phyloP scores from a whole-genome alignment of 2,888 invertebrate genomes.

The Cancer borealis region DNA sequence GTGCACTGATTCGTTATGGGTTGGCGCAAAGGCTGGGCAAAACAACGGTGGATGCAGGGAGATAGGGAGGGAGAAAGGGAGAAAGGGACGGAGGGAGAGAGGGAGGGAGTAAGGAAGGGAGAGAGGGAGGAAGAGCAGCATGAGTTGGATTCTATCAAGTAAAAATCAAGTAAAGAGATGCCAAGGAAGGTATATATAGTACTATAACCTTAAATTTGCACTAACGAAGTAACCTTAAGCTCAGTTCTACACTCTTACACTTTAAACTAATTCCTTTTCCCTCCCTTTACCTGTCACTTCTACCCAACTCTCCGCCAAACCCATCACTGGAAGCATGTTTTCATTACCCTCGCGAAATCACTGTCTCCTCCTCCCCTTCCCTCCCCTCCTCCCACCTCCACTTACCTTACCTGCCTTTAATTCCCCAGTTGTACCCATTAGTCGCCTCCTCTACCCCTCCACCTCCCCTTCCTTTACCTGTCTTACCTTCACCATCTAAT shows the following conservation, averaged over 20 bases:
- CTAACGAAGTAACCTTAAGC: neutral
- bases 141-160: no score
- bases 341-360: neutral
- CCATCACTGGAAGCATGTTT: neutral
- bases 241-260: neutral
- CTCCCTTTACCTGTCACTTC: neutral
- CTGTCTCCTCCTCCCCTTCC: neutral
- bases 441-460: neutral
- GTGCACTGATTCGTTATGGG: neutral
- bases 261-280: neutral
- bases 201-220: neutral
- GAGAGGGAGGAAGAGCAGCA: no score
- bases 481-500: conserved; percentile 43
- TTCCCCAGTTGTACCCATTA: conserved; percentile 14
- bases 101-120: neutral
- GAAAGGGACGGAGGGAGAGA: neutral
- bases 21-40: neutral
- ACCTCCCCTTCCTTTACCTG: conserved; percentile 5
- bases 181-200: neutral
- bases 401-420: conserved; percentile 1
- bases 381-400: neutral
- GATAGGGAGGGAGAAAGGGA: neutral
- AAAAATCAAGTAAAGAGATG: no score
- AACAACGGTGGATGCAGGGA: neutral
- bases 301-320: neutral